Evolutionary conservation across 2,888 invertebrate genomes (phyloP).

Genomic region (Agrilus mali): DNA sequence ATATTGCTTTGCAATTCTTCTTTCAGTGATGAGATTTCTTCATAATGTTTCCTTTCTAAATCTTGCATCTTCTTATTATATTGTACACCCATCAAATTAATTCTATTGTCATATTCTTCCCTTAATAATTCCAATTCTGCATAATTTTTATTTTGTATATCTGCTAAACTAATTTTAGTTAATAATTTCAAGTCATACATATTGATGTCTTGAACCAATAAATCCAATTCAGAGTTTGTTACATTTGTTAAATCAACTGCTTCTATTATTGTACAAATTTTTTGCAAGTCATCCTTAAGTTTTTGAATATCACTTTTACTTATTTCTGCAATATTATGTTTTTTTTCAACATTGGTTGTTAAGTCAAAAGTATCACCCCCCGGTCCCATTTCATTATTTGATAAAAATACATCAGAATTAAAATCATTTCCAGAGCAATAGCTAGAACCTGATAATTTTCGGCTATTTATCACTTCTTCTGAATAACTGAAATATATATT

Average conservation of each 20-base stretch:
- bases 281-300: slow-evolving; percentile 21
- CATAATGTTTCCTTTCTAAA: slow-evolving; percentile 38
- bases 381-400: slow-evolving; percentile 11
- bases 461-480: slow-evolving; percentile 54
- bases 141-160: slow-evolving; percentile 34
- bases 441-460: slow-evolving; percentile 40
- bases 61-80: slow-evolving; percentile 34
- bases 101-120: slow-evolving; percentile 29
- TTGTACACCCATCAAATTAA: slow-evolving; percentile 34
- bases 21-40: slow-evolving; percentile 41
- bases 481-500: slow-evolving; percentile 38
- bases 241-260: slow-evolving; percentile 22
- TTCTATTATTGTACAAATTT: slow-evolving; percentile 15
- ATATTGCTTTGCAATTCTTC: no score
- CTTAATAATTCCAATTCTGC: slow-evolving; percentile 28
- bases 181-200: slow-evolving; percentile 21
- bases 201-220: slow-evolving; percentile 19
- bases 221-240: slow-evolving; percentile 19
- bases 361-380: slow-evolving; percentile 9
- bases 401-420: slow-evolving; percentile 27
- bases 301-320: slow-evolving; percentile 24
- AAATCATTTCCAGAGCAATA: slow-evolving; percentile 33
- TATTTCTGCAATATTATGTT: slow-evolving; percentile 11
- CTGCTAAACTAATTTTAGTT: slow-evolving; percentile 22
- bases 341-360: slow-evolving; percentile 7